Evolutionary conservation across 2,113 vertebrate genomes (phyloP), one percentile per base, ranked within the genome.

Genomic region (Zonotrichia leucophrys): DNA sequence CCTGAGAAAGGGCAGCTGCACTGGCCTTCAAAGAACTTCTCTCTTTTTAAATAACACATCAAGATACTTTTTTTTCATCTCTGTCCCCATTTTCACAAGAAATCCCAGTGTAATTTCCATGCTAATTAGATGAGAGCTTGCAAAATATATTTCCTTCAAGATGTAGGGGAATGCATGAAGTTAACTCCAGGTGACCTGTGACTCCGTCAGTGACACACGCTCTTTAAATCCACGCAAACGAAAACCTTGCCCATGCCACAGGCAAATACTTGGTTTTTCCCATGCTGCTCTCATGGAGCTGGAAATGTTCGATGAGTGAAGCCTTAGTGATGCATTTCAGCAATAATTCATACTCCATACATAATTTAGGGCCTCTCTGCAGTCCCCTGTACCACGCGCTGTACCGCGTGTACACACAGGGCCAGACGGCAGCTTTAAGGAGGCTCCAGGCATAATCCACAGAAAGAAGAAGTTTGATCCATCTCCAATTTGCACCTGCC

Each of bases 401-500:
- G 39, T 67, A 50, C 88, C 44, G 80, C 3, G 0, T 50, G 83
- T 81, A 90, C 92, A 87, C 88, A 64, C 44, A 49, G 74, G 79
- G 83, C 80, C 90, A 92, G 88, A 46, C 73, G 0, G 79, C 87
- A 49, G 93, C 93, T 93, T 90, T 87, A 89, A 93, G 96, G 95
- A 86, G 80, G 95, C 96, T 95, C 88, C 89, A 90, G 93, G 96
- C 96, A 42, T 60, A 92, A 96, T 93, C 80, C 41, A 12, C 83
- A 68, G 73, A 8, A 86, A 86, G 93, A 49, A 73, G 62, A 64
- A 96, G 90, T 83, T 95, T 96, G 94, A 96, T 96, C 95, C 83
- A 75, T 93, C 90, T 93, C 92, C 88, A 95, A 68, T 96, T 96
- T 96, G 92, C 96, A 97, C 96, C 95, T 97, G 95, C 94, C 93